phyloP scores from a whole-genome alignment of 2,113 vertebrate genomes.

The Serilophus lunatus region DNA sequence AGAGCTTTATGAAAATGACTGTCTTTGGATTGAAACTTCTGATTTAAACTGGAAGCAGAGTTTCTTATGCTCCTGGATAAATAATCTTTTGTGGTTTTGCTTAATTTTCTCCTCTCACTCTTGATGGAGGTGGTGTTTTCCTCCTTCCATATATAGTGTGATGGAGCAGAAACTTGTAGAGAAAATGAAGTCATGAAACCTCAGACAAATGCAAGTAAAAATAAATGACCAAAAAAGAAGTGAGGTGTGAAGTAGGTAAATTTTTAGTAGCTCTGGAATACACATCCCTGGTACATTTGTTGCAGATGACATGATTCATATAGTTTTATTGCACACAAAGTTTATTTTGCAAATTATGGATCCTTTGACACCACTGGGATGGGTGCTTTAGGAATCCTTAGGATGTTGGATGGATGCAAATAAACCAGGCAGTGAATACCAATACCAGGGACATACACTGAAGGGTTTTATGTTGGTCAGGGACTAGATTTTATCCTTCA shows the following conservation, averaged over 20 bases:
- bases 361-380: neutral
- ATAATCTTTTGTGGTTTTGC: accelerated
- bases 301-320: neutral
- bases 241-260: slow-evolving; percentile 23
- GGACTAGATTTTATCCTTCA: neutral
- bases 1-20: neutral
- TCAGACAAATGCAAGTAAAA: neutral
- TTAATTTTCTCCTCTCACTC: neutral
- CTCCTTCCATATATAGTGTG: neutral
- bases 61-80: neutral
- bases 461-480: neutral
- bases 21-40: neutral
- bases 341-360: slow-evolving; percentile 38
- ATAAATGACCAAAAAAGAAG: neutral
- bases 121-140: neutral
- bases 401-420: neutral
- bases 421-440: neutral
- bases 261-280: slow-evolving; percentile 3
- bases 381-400: neutral
- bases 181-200: neutral
- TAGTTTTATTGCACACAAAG: neutral
- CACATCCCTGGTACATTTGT: neutral
- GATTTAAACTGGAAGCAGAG: neutral
- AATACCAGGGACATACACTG: neutral
- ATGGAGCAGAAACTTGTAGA: neutral